These are phyloP conservation scores for Drosophila persimilis DNA, from an alignment of 1,140 invertebrate genomes.

Conservation along the genomic window DNA sequence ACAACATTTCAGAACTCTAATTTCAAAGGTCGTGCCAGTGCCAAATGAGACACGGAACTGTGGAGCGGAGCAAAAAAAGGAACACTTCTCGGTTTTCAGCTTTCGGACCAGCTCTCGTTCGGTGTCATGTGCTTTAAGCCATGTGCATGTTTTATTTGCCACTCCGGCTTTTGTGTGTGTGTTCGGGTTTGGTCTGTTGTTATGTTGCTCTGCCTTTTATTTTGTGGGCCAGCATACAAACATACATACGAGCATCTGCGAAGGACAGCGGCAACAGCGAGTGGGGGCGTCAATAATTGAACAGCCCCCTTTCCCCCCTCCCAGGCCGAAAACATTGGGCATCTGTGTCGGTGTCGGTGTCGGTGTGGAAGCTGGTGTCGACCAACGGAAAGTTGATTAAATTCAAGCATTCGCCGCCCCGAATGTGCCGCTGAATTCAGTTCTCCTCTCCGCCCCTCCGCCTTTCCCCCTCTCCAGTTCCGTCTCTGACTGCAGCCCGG, in stretches of 20 bases:
- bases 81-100: constrained; percentile 32
- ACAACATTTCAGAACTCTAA: constrained; percentile 76
- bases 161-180: constrained; percentile 45
- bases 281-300: constrained; percentile 76
- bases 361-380: constrained; percentile 2
- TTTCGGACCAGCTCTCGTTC: constrained; percentile 46
- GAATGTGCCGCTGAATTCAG: neutral
- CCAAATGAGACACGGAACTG: constrained; percentile 21
- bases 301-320: constrained; percentile 30
- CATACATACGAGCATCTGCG: constrained; percentile 43
- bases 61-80: neutral
- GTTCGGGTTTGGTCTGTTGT: neutral
- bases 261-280: constrained; percentile 53
- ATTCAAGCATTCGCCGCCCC: constrained; percentile 42
- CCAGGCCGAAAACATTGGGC: constrained; percentile 36
- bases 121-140: constrained; percentile 79
- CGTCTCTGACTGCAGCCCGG: neutral
- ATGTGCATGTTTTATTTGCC: constrained; percentile 77
- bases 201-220: constrained; percentile 20
- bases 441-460: neutral
- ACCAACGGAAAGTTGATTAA: constrained; percentile 63
- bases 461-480: too few species aligned
- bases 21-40: constrained; percentile 72
- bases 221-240: constrained; percentile 55
- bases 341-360: constrained; percentile 1